Conservation (phyloP, 2,888 invertebrate species). For the Temnothorax unifasciatus region DNA sequence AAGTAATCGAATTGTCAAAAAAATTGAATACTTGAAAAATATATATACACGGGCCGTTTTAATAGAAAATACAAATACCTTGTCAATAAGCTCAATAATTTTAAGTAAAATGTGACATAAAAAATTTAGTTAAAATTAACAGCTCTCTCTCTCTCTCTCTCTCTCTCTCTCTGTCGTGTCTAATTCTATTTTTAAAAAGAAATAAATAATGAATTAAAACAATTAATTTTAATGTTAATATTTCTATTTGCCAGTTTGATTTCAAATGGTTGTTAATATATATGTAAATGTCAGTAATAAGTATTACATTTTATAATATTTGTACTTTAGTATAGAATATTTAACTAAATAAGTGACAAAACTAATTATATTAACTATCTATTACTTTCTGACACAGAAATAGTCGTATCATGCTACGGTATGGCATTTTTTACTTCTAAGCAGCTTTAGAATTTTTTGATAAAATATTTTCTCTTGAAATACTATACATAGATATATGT, state of each 20-base stretch:
- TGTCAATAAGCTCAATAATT: neutral
- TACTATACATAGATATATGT: neutral
- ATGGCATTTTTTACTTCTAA: neutral
- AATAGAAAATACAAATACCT: neutral
- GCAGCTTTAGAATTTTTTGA: conserved; percentile 8
- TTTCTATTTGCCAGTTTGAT: neutral
- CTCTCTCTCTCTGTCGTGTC: no score
- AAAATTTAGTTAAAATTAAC: neutral
- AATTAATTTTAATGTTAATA: neutral
- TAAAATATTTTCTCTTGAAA: neutral
- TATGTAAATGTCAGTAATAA: neutral
- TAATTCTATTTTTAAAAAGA: neutral
- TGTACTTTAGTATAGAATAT: neutral
- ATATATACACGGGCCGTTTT: neutral
- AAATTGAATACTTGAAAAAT: neutral
- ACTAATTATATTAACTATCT: neutral
- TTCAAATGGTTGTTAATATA: neutral
- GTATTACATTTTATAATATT: neutral
- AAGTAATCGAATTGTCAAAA: neutral
- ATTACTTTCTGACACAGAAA: neutral
- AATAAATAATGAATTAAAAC: neutral
- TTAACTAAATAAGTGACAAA: neutral
- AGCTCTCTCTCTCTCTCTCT: no score
- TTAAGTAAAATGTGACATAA: neutral
- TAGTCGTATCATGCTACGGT: neutral